A percentile compares a stretch with the other conserved stretches of the same genome.
These are phyloP conservation scores for Parnassius glacialis DNA, from an alignment of 2,888 invertebrate species.

Conservation along the genomic window DNA sequence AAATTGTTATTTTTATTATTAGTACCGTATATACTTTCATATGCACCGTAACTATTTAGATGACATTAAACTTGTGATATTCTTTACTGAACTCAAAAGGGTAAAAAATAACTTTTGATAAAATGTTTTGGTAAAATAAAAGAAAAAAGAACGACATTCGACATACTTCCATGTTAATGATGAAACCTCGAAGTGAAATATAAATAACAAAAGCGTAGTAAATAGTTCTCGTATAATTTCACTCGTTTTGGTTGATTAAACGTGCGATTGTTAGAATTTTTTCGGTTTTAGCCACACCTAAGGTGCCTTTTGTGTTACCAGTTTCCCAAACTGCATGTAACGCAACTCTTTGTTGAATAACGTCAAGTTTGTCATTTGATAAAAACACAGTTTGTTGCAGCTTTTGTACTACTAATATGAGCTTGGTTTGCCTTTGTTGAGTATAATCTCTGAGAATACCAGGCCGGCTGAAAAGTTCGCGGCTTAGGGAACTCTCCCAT, in stretches of 20 bases:
- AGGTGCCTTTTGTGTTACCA: constrained; percentile 43
- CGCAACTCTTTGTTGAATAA: constrained; percentile 28
- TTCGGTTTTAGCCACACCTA: constrained; percentile 50
- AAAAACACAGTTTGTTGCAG: neutral
- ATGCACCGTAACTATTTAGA: too few species aligned
- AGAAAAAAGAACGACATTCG: neutral
- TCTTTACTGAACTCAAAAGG: too few species aligned
- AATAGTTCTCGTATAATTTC: constrained; percentile 50
- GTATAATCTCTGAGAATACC: too few species aligned
- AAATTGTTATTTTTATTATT: too few species aligned
- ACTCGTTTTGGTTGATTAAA: constrained; percentile 54
- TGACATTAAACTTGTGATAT: too few species aligned
- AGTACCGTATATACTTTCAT: too few species aligned
- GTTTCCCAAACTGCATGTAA: constrained; percentile 41
- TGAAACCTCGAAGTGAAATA: constrained; percentile 31
- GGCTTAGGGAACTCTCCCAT: too few species aligned
- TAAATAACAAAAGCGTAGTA: constrained; percentile 39
- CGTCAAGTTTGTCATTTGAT: constrained; percentile 9
- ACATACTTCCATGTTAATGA: constrained; percentile 28
- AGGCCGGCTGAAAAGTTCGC: too few species aligned
- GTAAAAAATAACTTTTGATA: too few species aligned
- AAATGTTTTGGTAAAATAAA: too few species aligned
- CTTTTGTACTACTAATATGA: neutral
- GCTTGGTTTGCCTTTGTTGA: too few species aligned
- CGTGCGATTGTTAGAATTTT: constrained; percentile 51